Base-by-base conservation (phyloP, 2,888 invertebrate species). In the Heterodera filipjevi region DNA sequence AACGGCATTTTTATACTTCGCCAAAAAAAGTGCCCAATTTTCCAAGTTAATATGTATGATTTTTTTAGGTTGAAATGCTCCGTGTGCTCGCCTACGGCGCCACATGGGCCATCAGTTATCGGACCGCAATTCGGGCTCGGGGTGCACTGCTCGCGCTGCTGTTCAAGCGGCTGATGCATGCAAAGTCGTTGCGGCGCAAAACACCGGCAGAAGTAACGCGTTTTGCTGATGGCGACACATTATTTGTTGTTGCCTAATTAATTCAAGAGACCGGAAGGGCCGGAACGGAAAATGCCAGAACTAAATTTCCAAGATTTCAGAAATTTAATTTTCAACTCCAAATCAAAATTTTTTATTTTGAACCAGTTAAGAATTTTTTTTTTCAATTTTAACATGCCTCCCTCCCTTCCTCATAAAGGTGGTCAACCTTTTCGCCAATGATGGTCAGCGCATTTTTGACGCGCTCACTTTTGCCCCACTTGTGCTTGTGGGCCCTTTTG, bases 381-480 rank as follows among this genome's bases (percentile, higher is more conserved):
- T n/a, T n/a, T n/a, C n/a, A n/a, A n/a, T n/a, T n/a, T n/a, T n/a
- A n/a, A n/a, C n/a, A n/a, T n/a, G n/a, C n/a, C n/a, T n/a, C n/a
- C n/a, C n/a, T n/a, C n/a, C n/a, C n/a, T n/a, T n/a, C 16, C 8
- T 33, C 33, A 81, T 86, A 44, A 84, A 90, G 90, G 81, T 90
- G 35, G 90, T 91, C 46, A 91, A 91, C 81, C 85, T 91, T 68
- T 90, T 89, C 76, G 90, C 90, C 44, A 90, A 90, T 82, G 91
- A 91, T 83, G 90, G 90, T 5, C 90, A 90, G 83, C 86, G 91
- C 5, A 82, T 91, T 46, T 90, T 90, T 83, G 91, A 91, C 78
- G 90, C 90, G 8, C 87, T 89, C 39, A 89, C 89, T 1, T 88
- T 90, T 78, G 90, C 90, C 16, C 90, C 90, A 8, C 83, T 90